Conservation (phyloP, 2,797 vertebrate genomes). For the Cryptoprocta ferox region DNA sequence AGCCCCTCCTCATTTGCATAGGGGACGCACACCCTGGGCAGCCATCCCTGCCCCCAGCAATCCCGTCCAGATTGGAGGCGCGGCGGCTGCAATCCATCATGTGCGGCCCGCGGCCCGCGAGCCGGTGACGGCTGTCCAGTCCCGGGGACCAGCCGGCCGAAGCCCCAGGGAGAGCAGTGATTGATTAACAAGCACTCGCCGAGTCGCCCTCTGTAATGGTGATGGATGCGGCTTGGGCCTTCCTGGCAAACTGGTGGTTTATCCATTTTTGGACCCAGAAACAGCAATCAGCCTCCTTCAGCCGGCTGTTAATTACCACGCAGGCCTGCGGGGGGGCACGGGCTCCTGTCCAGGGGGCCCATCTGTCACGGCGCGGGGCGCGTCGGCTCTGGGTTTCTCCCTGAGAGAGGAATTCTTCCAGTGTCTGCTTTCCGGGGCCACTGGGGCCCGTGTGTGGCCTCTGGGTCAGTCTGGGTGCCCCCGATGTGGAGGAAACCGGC, state of each 20-base stretch:
- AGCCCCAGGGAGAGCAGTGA: background rate
- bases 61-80: constrained; percentile 31
- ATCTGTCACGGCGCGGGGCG: background rate
- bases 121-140: constrained; percentile 2
- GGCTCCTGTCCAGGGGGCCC: constrained; percentile 10
- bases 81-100: constrained; percentile 60
- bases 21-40: rapidly evolving
- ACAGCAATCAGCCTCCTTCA: constrained; percentile 23
- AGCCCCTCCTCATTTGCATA: rapidly evolving
- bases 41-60: background rate
- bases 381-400: background rate
- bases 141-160: background rate
- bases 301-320: constrained; percentile 46
- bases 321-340: rapidly evolving
- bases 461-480: rapidly evolving
- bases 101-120: background rate
- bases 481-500: rapidly evolving
- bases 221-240: constrained; percentile 41
- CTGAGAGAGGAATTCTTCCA: background rate
- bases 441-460: background rate
- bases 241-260: constrained; percentile 49
- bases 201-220: constrained; percentile 13
- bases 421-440: rapidly evolving
- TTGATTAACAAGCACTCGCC: background rate
- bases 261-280: constrained; percentile 30